Base-by-base conservation (phyloP, 2,113 vertebrate species). In the Megaptera novaeangliae region DNA sequence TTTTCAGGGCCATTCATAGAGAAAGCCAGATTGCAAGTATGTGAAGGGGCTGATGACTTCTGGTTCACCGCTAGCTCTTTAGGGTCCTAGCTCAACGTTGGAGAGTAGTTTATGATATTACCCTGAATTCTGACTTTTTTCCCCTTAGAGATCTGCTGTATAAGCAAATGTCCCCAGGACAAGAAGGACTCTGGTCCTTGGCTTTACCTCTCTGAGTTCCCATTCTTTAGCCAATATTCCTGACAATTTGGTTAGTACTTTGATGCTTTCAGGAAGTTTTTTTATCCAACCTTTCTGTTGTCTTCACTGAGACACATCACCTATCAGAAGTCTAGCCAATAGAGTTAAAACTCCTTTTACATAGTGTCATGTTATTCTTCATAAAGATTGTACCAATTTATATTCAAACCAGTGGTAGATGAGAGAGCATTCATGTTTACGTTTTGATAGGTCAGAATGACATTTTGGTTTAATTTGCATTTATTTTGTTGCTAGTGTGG, bases 401-500 rank as follows among this genome's bases (percentile, higher is more conserved):
- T 83, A 52, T 80, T 92, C 21, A 90, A 17, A 72, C 55, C n/a
- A 78, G 8, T 93, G 10, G 23, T 87, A 94, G 34, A 74, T 41
- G n/a, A 94, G 63, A 94, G 63, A 72, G 27, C 71, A 89, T 41
- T 59, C 36, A 49, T 69, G 52, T 86, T 94, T 88, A 46, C 23
- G 49, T 95, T 93, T 96, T 82, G 55, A 44, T 90, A 82, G 63
- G 15, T 69, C 66, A 81, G 41, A 95, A 88, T 91, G 13, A 75
- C 41, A 15, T 64, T 75, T 94, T 59, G 36, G 15, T 55, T 94
- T 84, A 82, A 61, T 91, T 96, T 69, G 34, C 41, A 64, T 83
- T 82, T 89, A 71, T 93, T 94, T 95, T 93, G 44, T 71, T 77
- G 69, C 82, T 88, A 91, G 8, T 91, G 2, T n/a, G 13, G 39